Base-by-base conservation (phyloP, 37 sponge, comb jelly and placozoan species). In the Beroe ovata region DNA sequence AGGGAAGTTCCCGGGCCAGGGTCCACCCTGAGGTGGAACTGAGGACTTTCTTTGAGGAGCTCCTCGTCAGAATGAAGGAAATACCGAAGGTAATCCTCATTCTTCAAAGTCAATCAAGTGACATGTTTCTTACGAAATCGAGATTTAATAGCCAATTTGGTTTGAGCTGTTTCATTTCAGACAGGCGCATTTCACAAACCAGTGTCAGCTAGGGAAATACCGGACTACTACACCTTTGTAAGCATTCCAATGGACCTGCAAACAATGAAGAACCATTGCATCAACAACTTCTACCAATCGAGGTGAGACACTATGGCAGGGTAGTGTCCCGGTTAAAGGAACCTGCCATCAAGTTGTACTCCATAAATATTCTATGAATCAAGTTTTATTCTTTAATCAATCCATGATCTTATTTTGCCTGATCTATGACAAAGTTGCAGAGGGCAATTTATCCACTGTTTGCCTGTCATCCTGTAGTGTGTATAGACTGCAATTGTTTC, bases 241-340 rank as follows among this genome's bases (percentile, higher is more conserved):
- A 95, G 94, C 60, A 94, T 93, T 42, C 96, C 99, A 1, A 96
- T 98, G 99, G 96, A 98, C 89, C 93, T 98, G 0, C 94, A 98
- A 77, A 95, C 95, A 14, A 94, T 98, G 92, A 95, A 91, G 77
- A 93, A 94, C 66, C 94, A 94, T 14, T 90, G 72, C 40, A 58
- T 39, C 59, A 88, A 71, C 34, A 39, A 66, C 81, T 64, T 66
- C 34, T 89, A 89, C 36, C 64, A 89, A 34, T 89, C 61, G 41
- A 88, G 93, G 60, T 96, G 92, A n/a, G 90, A 93, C 34, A 93
- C 92, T 62, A 36, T 95, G 60, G 72, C n/a, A n/a, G 26, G 40
- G 54, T 47, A 11, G 11, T 47, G n/a, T n/a, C n/a, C n/a, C n/a
- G n/a, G n/a, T n/a, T n/a, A n/a, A n/a, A n/a, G n/a, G n/a, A n/a